Conservation (phyloP, 2,113 vertebrate genomes). For the Triplophysa tibetana region DNA sequence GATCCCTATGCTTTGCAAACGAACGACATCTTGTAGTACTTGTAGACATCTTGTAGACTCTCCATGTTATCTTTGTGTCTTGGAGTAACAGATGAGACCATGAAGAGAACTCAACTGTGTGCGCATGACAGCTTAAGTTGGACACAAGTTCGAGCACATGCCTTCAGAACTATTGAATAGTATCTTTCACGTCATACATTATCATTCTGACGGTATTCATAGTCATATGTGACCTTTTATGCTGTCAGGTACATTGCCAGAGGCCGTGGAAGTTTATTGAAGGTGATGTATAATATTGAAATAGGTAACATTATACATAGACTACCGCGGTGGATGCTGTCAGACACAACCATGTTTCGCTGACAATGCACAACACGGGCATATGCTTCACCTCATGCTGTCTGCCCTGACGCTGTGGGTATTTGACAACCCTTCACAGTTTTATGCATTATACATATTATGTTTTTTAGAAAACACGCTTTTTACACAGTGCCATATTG, state of each 20-base stretch:
- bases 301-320: constrained; percentile 1
- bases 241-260: background rate
- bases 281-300: constrained; percentile 15
- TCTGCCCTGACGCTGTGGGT: background rate
- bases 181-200: background rate
- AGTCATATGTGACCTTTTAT: constrained; percentile 19
- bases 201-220: constrained; percentile 1
- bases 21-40: too few species aligned
- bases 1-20: too few species aligned
- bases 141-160: too few species aligned
- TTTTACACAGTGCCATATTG: background rate
- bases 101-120: too few species aligned
- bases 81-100: too few species aligned
- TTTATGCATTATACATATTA: constrained; percentile 10
- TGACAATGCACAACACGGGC: background rate
- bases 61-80: too few species aligned
- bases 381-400: constrained; percentile 19
- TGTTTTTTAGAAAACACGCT: background rate
- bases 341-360: background rate
- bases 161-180: background rate
- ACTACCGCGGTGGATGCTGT: constrained; percentile 2
- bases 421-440: constrained; percentile 19
- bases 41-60: too few species aligned
- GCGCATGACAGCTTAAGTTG: too few species aligned
- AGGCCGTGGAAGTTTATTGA: background rate